Conservation (phyloP, 1,140 invertebrate species). For the Leptinotarsa lineolata region DNA sequence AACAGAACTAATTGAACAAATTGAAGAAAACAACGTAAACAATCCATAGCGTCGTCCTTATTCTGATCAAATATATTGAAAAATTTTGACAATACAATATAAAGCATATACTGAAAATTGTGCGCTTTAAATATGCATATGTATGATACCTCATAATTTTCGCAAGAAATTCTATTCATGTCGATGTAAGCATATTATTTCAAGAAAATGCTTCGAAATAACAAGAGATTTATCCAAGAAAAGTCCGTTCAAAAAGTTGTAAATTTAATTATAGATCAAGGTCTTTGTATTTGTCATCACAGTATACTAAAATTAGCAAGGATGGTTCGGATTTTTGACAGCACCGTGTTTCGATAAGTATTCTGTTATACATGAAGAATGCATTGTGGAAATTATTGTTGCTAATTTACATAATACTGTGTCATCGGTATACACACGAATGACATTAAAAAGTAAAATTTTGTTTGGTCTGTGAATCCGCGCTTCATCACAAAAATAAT, state of each 20-base stretch:
- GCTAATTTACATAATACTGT: not conserved
- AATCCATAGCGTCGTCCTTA: too few species aligned
- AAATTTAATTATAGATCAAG: not conserved
- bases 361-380: not conserved
- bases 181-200: not conserved
- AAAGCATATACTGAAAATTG: too few species aligned
- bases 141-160: too few species aligned
- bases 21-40: too few species aligned
- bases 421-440: not conserved
- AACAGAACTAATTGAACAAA: too few species aligned
- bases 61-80: too few species aligned
- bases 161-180: not conserved
- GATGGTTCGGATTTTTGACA: slow-evolving; percentile 5
- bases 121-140: too few species aligned
- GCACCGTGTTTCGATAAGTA: not conserved
- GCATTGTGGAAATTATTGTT: not conserved
- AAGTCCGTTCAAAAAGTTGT: not conserved
- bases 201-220: not conserved
- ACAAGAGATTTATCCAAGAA: not conserved
- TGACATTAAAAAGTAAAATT: slow-evolving; percentile 1
- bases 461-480: not conserved
- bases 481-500: slow-evolving; percentile 1
- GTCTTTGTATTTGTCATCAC: not conserved
- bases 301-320: slow-evolving; percentile 1
- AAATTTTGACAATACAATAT: too few species aligned